Conservation (phyloP, 1,140 invertebrate genomes). For the Platyscapa corneri region DNA sequence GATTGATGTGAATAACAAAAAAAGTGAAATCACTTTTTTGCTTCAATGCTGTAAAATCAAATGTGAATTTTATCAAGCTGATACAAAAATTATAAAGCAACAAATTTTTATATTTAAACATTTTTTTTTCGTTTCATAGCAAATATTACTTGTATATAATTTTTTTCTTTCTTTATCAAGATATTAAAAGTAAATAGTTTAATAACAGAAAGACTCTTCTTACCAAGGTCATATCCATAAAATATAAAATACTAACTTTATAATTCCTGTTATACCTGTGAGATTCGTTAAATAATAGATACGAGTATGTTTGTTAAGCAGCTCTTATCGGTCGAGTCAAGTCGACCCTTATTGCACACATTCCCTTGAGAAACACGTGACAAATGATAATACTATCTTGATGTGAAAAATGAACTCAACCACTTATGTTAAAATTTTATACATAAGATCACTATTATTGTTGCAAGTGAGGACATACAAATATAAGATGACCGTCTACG, state of each 20-base stretch:
- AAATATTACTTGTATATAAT: too few species aligned
- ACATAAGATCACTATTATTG: too few species aligned
- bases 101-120: too few species aligned
- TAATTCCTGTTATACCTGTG: neutral
- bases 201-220: too few species aligned
- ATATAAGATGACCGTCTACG: neutral
- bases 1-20: too few species aligned
- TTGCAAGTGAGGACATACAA: neutral
- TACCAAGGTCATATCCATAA: neutral
- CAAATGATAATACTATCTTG: neutral
- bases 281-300: conserved; percentile 2
- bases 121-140: too few species aligned
- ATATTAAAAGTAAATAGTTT: too few species aligned
- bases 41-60: too few species aligned
- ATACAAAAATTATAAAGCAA: too few species aligned
- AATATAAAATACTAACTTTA: neutral
- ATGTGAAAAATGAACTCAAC: neutral
- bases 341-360: conserved; percentile 5
- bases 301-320: neutral
- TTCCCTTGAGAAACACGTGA: neutral
- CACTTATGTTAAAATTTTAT: neutral
- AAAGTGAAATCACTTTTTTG: too few species aligned
- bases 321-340: conserved; percentile 31
- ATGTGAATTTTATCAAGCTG: too few species aligned
- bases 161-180: too few species aligned